Evolutionary conservation across 2,888 invertebrate genomes (phyloP), one percentile per base, ranked within the genome.

Genomic region (Zaprionus lineosus): DNA sequence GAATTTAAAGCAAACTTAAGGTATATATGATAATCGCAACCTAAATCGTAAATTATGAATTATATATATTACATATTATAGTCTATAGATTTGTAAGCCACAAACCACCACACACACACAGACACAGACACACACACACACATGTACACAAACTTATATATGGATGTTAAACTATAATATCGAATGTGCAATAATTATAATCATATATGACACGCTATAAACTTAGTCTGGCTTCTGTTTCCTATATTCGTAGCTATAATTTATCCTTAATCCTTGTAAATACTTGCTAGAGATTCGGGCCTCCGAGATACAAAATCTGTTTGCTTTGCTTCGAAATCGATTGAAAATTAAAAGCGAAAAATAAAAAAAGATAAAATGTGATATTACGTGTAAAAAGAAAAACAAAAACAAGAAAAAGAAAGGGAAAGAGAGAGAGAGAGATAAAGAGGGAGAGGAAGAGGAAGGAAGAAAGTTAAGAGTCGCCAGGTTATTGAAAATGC

Each of bases 1-100:
- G 87, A 87, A 86, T 87, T 86, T 87, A 86, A 84, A 63, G n/a
- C 43, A 53, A 47, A 26, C 37, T 56, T 81, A 84, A 76, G 74
- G 19, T 81, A 77, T 63, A n/a, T n/a, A 71, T 58, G 51, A 50
- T 64, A 60, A 71, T 44, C 51, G 56, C 58, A 52, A 44, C 21
- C 44, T 34, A 51, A 43, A 58, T 31, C 37, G 24, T 55, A 44
- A 47, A 55, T 51, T 33, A 53, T 50, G 26, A 9, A 46, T 47
- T 44, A 33, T 53, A 46, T 51, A 50, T 28, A 52, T 9, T 47
- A 47, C 34, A 59, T 48, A 58, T 41, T 48, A 31, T 29, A 46
- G 52, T 39, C 50, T 53, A 69, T 40, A 55, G 57, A 57, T 53
- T 36, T 37, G 31, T 21, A 56, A 40, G 21, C 28, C 29, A 37